These are phyloP conservation scores for Ryuthela nishihirai DNA, from an alignment of 2,888 invertebrate genomes.

Conservation along the genomic window DNA sequence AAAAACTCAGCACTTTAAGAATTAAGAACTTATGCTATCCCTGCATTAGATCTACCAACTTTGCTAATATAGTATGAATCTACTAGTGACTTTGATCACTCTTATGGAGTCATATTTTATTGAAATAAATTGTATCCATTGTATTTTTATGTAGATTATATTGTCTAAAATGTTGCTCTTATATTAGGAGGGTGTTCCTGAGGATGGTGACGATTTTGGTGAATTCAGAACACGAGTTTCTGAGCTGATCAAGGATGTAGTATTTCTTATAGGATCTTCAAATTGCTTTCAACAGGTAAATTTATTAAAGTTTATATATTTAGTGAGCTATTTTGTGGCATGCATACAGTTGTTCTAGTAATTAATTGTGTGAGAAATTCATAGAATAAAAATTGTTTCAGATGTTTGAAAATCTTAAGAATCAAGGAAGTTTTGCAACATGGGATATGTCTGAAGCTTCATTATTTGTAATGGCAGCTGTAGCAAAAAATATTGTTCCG, in stretches of 20 bases:
- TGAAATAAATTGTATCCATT: no score
- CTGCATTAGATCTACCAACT: no score
- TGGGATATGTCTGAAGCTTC: constrained; percentile 95
- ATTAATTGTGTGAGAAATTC: not conserved
- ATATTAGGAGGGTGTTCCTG: constrained; percentile 66
- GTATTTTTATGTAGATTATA: no score
- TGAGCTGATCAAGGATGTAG: constrained; percentile 92
- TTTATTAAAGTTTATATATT: not conserved
- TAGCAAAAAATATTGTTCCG: constrained; percentile 92
- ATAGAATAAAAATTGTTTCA: constrained; percentile 40
- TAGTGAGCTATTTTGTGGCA: not conserved
- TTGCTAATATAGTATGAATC: no score
- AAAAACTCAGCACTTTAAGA: no score
- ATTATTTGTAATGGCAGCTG: constrained; percentile 89
- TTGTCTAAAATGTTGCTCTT: not conserved
- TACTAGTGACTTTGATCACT: no score
- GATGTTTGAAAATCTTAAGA: constrained; percentile 61
- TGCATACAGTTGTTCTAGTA: not conserved
- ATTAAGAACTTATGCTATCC: no score
- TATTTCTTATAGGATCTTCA: constrained; percentile 91
- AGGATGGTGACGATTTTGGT: constrained; percentile 78
- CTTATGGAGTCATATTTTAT: no score
- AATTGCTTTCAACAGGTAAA: constrained; percentile 73
- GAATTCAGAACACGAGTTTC: constrained; percentile 81
- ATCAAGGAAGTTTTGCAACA: constrained; percentile 61